Evolutionary conservation across 2,797 vertebrate genomes (phyloP).

Genomic region (Corythornis leucogaster): DNA sequence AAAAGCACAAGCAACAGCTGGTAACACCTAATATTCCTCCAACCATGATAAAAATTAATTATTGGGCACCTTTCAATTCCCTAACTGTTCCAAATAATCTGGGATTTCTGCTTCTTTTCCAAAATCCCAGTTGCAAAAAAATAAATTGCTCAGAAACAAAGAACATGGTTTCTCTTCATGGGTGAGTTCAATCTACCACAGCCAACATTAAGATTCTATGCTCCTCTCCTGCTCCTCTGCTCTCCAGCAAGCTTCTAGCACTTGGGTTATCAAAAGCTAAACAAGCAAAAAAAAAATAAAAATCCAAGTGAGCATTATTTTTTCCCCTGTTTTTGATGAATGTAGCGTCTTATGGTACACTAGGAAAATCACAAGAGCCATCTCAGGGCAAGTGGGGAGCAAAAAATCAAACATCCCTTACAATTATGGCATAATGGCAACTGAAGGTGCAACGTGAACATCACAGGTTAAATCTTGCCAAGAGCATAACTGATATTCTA

Average conservation of each 20-base stretch:
- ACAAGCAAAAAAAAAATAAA: not conserved
- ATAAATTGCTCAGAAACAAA: not conserved
- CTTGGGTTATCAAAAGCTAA: not conserved
- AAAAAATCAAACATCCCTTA: not conserved
- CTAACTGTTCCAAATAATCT: not conserved
- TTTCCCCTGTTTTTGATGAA: not conserved
- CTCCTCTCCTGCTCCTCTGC: not conserved
- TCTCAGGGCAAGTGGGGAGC: not conserved
- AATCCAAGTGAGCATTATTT: not conserved
- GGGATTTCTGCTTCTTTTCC: not conserved
- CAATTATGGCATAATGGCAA: not conserved
- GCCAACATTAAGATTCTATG: not conserved
- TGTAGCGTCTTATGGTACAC: not conserved
- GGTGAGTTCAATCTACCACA: not conserved
- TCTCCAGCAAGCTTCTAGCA: not conserved
- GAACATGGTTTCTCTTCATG: fast-evolving
- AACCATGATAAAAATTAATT: fast-evolving
- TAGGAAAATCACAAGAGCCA: not conserved
- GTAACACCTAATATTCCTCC: not conserved
- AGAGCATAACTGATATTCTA: not conserved
- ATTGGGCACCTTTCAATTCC: not conserved
- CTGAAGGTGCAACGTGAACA: not conserved
- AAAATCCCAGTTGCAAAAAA: not conserved
- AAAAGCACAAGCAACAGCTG: not conserved
- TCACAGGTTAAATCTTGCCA: not conserved